Conservation (phyloP, 2,797 vertebrate genomes). For the Chaenodraco wilsoni region DNA sequence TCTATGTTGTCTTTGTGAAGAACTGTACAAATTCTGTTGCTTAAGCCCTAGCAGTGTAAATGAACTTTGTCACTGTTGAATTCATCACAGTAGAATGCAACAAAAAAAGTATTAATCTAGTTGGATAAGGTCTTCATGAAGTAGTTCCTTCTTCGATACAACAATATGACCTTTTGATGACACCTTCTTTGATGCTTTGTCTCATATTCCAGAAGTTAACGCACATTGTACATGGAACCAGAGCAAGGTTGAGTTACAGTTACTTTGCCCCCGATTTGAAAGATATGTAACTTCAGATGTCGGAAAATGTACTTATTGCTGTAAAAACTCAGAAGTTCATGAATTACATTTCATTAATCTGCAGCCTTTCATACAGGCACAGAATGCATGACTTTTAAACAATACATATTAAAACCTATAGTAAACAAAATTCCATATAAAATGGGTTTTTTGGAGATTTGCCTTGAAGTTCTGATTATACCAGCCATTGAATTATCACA, state of each 20-base stretch:
- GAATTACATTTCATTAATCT: slow-evolving; percentile 16
- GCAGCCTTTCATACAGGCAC: slow-evolving; percentile 2
- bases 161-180: background rate
- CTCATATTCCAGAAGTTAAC: slow-evolving; percentile 1
- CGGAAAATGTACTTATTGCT: background rate
- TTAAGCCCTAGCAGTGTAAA: slow-evolving; percentile 2
- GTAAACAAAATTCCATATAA: too few species aligned
- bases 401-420: background rate
- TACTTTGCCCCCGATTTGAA: background rate
- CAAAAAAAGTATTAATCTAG: background rate
- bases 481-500: background rate
- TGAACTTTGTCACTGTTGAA: background rate
- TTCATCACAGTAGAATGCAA: slow-evolving; percentile 3
- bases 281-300: slow-evolving; percentile 1
- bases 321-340: background rate
- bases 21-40: slow-evolving; percentile 1
- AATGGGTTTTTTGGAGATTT: background rate
- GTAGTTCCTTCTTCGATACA: background rate
- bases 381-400: background rate
- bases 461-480: background rate
- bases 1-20: slow-evolving; percentile 8
- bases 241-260: slow-evolving; percentile 6
- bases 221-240: background rate
- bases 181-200: background rate
- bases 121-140: background rate